Evolutionary conservation across 2,888 invertebrate genomes (phyloP), one percentile per base, ranked within the genome.

Genomic region (Amorpha juglandis): DNA sequence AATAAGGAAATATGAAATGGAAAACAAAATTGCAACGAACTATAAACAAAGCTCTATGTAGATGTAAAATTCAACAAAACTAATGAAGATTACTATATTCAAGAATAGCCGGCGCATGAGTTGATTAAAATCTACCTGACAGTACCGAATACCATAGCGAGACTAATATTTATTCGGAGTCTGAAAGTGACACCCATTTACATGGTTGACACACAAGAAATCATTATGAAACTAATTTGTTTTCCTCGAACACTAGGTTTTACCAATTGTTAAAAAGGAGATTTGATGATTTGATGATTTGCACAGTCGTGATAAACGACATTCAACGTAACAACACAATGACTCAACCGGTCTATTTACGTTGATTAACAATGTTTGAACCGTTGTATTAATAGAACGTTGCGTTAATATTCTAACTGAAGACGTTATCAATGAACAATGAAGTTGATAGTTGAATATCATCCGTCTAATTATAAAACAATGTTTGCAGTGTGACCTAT

Each of bases 401-500:
- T 19, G 58, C 42, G 52, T 35, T 64, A 53, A 45, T 42, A 27
- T 45, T 16, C 27, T 21, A 12, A 64, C 45, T 64, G 38, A 53
- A 42, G 52, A n/a, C 27, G 52, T 53, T 53, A 64, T 64, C 53
- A 64, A 50, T 64, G 42, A 64, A 53, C 52, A 53, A 53, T 27
- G 52, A 51, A n/a, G 53, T 50, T 19, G 50, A 50, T 50, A 45
- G 42, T 42, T 52, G n/a, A 33, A 63, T 63, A 42, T 21, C 33
- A 14, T 45, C 19, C 4, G 11, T 6, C 19, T 58, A 58, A 58
- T 42, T 58, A 42, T 58, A 38, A 58, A 38, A 58, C 42, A 16
- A 35, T 16, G 7, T 27, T 27, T 27, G 42, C 42, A 11, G 16
- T 38, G 12, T 0, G 58, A 11, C 19, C 12, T 58, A 42, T 16